Evolutionary conservation across 2,888 invertebrate species (phyloP).

Genomic region (Amphipoea lucens): DNA sequence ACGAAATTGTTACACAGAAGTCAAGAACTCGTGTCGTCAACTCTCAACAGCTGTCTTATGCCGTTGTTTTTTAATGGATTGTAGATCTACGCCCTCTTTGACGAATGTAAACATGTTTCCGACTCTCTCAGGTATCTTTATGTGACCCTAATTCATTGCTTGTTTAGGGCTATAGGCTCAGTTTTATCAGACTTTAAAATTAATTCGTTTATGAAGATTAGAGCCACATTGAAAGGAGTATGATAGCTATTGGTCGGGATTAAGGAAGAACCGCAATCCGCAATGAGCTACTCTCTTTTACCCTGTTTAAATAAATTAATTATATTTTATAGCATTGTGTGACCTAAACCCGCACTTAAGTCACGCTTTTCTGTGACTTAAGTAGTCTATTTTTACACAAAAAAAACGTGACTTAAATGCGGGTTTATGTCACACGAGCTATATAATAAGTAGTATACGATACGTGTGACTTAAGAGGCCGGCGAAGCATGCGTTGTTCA

Average conservation of each 20-base stretch:
- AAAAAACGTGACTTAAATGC: too few relatives aligned
- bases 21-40: neutral
- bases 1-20: slow-evolving; percentile 9
- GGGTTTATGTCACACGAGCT: too few relatives aligned
- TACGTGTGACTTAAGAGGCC: too few relatives aligned
- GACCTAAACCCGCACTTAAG: too few relatives aligned
- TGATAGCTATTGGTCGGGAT: neutral
- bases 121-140: too few relatives aligned
- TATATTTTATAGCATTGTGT: too few relatives aligned
- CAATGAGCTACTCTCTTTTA: neutral
- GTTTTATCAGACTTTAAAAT: neutral
- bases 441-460: too few relatives aligned
- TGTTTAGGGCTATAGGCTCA: neutral
- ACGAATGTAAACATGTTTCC: neutral
- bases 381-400: too few relatives aligned
- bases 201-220: neutral
- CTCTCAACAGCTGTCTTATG: neutral
- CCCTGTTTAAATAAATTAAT: neutral
- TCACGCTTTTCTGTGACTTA: too few relatives aligned
- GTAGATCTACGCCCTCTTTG: neutral
- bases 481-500: too few relatives aligned
- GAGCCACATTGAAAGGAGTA: neutral
- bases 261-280: neutral
- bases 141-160: too few relatives aligned
- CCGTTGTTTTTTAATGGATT: neutral